Base-by-base conservation (phyloP, 2,113 vertebrate genomes). In the Pogona vitticeps region DNA sequence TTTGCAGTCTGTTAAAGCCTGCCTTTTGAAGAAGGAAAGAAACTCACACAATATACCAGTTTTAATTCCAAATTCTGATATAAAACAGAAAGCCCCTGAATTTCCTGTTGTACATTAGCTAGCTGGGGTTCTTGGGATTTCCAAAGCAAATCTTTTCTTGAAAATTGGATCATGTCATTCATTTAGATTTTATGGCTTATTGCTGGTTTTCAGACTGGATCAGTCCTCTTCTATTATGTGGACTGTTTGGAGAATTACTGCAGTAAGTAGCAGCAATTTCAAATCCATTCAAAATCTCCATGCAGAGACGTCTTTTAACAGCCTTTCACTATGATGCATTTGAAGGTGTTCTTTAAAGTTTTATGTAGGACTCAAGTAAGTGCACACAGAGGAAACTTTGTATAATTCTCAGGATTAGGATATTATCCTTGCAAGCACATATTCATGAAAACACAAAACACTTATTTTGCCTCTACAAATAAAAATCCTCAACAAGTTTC, bases 381-480 rank as follows among this genome's bases (percentile, higher is more conserved):
- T 0, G 46, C 46, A 58, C 17, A 78, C 26, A 7, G 85, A 89
- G 80, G 3, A 78, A 15, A 76, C 86, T 58, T 90, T 2, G 33
- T 33, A 72, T 61, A 80, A 59, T 56, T 14, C 76, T 72, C n/a
- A 86, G 61, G 46, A 17, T 2, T 58, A 52, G 89, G 8, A 23
- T 72, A 71, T 80, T 72, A 40, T 52, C 85, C 89, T 26, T 81
- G 61, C 82, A 82, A 84, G 46, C n/a, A 81, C 31, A 58, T 33
- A 10, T 71, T 68, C 2, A 28, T 78, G 36, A 31, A 89, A 88
- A 83, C 56, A 31, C 90, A 78, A 76, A n/a, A 1, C 2, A 23
- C 17, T n/a, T 52, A 81, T 82, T 88, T 87, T 58, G 0, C 0
- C 93, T 81, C 86, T 86, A 84, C 91, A 93, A 92, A 90, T 75